Evolutionary conservation across 2,888 invertebrate genomes (phyloP).

Genomic region (Scaptomyza reducta): DNA sequence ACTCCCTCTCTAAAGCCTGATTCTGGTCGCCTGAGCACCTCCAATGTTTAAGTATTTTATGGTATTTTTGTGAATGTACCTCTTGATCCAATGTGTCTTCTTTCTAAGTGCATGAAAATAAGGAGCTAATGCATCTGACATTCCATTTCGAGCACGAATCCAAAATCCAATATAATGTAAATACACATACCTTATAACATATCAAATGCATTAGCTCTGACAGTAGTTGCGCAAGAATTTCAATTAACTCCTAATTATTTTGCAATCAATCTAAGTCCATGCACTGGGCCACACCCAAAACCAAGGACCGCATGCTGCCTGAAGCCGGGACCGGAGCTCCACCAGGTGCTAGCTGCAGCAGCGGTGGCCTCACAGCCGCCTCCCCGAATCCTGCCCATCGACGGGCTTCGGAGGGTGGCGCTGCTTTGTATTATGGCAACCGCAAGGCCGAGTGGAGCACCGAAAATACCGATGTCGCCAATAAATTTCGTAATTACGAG

Average conservation of each 20-base stretch:
- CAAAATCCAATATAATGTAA: conserved; percentile 20
- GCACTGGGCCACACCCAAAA: conserved; percentile 96
- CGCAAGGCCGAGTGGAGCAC: conserved; percentile 88
- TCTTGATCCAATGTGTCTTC: conserved; percentile 60
- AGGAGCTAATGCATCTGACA: conserved; percentile 45
- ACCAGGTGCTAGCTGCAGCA: conserved; percentile 77
- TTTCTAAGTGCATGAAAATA: conserved; percentile 45
- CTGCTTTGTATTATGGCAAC: conserved; percentile 89
- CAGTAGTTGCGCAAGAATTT: conserved; percentile 18
- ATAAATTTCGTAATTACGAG: conserved; percentile 95
- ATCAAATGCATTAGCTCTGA: conserved; percentile 43
- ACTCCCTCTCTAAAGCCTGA: conserved; percentile 41
- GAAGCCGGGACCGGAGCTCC: conserved; percentile 83
- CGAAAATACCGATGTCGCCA: conserved; percentile 92
- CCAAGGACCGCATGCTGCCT: conserved; percentile 94
- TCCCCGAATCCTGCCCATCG: conserved; percentile 87
- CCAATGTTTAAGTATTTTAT: conserved; percentile 36
- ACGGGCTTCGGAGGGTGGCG: conserved; percentile 93
- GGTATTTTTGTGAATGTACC: conserved; percentile 57
- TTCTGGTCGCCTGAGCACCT: conserved; percentile 48
- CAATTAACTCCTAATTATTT: conserved; percentile 38
- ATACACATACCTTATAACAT: conserved; percentile 14
- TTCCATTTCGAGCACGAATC: conserved; percentile 18
- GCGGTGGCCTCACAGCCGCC: conserved; percentile 86
- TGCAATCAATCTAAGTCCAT: conserved; percentile 88